Percentiles rank a stretch among this genome's conserved stretches.
Evolutionary conservation across 2,113 vertebrate species (phyloP).

Genomic region (Prietella phreatophila): DNA sequence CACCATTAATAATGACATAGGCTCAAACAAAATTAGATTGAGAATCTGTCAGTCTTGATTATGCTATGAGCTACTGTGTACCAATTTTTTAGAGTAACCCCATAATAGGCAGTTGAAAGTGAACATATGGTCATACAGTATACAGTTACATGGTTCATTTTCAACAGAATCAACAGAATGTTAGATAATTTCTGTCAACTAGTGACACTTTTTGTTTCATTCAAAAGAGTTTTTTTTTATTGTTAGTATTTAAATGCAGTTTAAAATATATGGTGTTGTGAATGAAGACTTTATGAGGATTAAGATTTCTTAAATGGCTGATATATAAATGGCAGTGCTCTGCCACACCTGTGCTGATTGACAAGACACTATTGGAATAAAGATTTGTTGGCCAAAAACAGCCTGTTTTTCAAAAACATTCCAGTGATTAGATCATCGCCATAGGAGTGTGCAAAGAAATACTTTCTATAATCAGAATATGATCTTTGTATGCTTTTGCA

Average conservation of each 20-base stretch:
- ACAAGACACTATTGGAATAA: background rate
- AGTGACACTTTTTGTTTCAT: background rate
- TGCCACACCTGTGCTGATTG: background rate
- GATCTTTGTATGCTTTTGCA: background rate
- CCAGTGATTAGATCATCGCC: background rate
- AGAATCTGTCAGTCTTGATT: too few relatives aligned
- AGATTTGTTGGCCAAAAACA: background rate
- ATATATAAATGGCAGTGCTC: background rate
- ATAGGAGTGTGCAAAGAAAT: background rate
- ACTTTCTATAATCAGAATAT: background rate
- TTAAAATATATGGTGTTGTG: background rate
- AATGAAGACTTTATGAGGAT: background rate
- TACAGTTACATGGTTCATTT: background rate
- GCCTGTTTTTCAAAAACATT: background rate
- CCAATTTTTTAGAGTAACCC: background rate
- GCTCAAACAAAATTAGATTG: background rate
- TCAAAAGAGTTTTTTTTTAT: background rate
- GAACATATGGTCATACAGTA: background rate
- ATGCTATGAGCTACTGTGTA: background rate
- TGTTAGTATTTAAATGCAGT: background rate
- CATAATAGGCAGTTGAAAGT: background rate
- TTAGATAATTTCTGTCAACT: background rate
- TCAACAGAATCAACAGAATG: background rate
- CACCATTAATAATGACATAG: background rate
- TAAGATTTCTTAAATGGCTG: background rate